Conservation (phyloP, 92 coral and sea anemone genomes). For the Epizoanthus stellaris region DNA sequence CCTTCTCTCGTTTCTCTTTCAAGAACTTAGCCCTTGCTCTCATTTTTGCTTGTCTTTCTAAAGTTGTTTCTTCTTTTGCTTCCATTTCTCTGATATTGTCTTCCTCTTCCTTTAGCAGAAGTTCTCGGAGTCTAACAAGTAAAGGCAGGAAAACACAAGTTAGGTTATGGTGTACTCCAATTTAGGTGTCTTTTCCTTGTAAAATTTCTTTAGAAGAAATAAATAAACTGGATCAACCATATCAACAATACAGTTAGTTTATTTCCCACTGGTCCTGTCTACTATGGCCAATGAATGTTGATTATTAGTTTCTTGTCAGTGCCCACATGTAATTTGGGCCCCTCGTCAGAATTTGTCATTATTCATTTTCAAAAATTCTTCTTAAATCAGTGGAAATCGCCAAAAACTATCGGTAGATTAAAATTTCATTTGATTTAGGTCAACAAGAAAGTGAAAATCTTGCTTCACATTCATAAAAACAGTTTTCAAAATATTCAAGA, state of each 20-base stretch:
- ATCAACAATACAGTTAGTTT: no score
- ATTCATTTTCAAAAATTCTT: no score
- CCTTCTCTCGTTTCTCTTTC: constrained; percentile 91
- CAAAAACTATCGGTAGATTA: neutral
- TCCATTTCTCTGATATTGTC: constrained; percentile 90
- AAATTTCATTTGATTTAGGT: no score
- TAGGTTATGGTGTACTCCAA: neutral
- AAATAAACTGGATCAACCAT: neutral
- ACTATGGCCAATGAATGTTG: no score
- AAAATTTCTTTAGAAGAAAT: neutral
- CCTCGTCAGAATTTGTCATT: no score
- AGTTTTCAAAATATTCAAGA: no score
- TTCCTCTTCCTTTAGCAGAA: constrained; percentile 86
- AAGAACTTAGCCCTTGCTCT: constrained; percentile 95
- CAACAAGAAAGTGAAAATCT: no score
- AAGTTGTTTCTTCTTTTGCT: constrained; percentile 92
- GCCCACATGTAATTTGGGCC: no score
- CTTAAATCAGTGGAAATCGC: neutral
- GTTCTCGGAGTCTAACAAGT: constrained; percentile 71
- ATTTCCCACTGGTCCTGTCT: no score
- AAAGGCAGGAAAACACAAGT: neutral
- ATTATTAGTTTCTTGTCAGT: no score
- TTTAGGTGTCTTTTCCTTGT: neutral
- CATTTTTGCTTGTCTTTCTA: constrained; percentile 99
- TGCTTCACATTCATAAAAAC: no score